A percentile compares a stretch with the other conserved stretches of the same genome.
Conservation (phyloP, 2,888 invertebrate genomes). For the Tachina fera region DNA sequence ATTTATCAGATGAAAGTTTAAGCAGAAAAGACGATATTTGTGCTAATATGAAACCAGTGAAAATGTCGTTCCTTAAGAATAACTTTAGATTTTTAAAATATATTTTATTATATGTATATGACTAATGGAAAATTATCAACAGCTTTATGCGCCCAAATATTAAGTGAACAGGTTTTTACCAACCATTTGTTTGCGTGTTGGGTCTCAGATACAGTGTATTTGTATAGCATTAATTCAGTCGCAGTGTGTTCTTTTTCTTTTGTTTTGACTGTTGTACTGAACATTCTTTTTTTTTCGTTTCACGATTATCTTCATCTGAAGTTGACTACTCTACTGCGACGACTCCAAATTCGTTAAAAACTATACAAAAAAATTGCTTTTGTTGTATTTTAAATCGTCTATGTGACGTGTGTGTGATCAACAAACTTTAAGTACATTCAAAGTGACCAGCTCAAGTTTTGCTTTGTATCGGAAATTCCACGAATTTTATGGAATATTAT, state of each 20-base stretch:
- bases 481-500: not conserved
- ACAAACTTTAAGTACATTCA: slow-evolving; percentile 42
- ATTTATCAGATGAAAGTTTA: no score
- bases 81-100: no score
- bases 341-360: slow-evolving; percentile 57
- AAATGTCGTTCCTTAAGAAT: no score
- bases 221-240: slow-evolving; percentile 45
- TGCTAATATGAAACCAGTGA: no score
- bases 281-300: slow-evolving; percentile 62
- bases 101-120: no score
- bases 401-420: slow-evolving; percentile 57
- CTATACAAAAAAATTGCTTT: slow-evolving; percentile 26
- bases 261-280: slow-evolving; percentile 61
- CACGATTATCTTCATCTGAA: slow-evolving; percentile 67
- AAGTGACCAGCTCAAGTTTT: slow-evolving; percentile 38
- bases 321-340: slow-evolving; percentile 61
- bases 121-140: not conserved
- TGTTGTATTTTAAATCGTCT: slow-evolving; percentile 43
- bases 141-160: not conserved
- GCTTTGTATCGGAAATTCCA: slow-evolving; percentile 19
- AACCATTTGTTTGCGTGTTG: slow-evolving; percentile 36
- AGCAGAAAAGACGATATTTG: no score
- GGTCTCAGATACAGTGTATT: slow-evolving; percentile 29
- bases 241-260: slow-evolving; percentile 57
- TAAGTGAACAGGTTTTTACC: not conserved